Conservation (phyloP, 2,113 vertebrate species). For the Noturus placidus region DNA sequence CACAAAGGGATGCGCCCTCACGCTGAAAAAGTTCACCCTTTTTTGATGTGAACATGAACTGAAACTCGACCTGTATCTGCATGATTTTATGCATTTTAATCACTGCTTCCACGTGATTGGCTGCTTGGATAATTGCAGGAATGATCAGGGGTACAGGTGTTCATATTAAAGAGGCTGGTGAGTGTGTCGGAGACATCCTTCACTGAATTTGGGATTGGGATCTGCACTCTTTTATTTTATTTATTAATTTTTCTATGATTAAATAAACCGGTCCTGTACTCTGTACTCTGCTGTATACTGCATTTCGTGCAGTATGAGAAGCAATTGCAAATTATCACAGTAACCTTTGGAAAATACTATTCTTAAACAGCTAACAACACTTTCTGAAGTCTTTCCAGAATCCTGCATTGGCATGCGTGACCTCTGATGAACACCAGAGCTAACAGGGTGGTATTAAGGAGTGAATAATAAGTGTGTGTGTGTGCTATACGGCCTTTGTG, state of each 20-base stretch:
- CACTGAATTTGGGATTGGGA: neutral
- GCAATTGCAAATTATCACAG: neutral
- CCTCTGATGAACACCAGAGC: neutral
- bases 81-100: neutral
- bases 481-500: neutral
- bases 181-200: neutral
- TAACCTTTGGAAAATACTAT: neutral
- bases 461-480: neutral
- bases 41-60: neutral
- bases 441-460: neutral
- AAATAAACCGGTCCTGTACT: neutral
- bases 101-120: neutral
- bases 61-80: neutral
- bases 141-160: neutral
- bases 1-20: too few relatives aligned
- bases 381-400: neutral
- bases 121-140: neutral
- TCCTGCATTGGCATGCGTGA: neutral
- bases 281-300: neutral
- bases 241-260: neutral
- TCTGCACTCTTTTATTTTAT: neutral
- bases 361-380: neutral
- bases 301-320: neutral
- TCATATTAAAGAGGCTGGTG: neutral
- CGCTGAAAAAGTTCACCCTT: neutral